Conservation (phyloP, 2,797 vertebrate species). For the Lithobates pipiens region DNA sequence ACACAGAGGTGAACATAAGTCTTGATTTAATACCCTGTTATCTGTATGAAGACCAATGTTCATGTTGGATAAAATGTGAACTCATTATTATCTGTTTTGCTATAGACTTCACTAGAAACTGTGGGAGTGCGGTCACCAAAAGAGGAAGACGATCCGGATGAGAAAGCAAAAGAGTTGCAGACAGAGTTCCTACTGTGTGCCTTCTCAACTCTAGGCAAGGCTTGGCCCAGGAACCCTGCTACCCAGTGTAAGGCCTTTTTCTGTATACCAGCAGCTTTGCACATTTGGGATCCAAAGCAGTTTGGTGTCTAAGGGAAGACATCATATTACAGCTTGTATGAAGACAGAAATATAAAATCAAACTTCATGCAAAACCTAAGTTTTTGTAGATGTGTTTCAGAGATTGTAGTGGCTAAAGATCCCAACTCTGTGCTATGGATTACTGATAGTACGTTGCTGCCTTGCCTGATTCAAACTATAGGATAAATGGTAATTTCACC, state of each 20-base stretch:
- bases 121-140: conserved; percentile 66
- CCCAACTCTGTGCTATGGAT: too few species aligned
- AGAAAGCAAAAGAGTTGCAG: conserved; percentile 85
- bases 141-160: conserved; percentile 81
- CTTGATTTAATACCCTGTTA: too few species aligned
- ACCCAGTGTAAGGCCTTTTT: conserved; percentile 83
- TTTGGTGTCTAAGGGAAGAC: background rate
- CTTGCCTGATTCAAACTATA: too few species aligned
- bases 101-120: conserved; percentile 83
- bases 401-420: too few species aligned
- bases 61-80: too few species aligned
- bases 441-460: too few species aligned
- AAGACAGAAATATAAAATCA: too few species aligned
- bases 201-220: conserved; percentile 91
- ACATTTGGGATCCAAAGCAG: background rate
- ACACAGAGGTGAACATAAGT: too few species aligned
- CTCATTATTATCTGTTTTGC: conserved; percentile 7
- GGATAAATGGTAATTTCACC: too few species aligned
- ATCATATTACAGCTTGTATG: background rate
- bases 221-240: conserved; percentile 85
- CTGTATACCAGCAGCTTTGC: background rate
- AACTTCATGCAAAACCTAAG: too few species aligned
- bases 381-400: too few species aligned
- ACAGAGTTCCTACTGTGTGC: conserved; percentile 89
- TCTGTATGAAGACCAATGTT: too few species aligned